These are phyloP conservation scores for Bovichtus diacanthus DNA, from an alignment of 2,797 vertebrate genomes.

Conservation along the genomic window DNA sequence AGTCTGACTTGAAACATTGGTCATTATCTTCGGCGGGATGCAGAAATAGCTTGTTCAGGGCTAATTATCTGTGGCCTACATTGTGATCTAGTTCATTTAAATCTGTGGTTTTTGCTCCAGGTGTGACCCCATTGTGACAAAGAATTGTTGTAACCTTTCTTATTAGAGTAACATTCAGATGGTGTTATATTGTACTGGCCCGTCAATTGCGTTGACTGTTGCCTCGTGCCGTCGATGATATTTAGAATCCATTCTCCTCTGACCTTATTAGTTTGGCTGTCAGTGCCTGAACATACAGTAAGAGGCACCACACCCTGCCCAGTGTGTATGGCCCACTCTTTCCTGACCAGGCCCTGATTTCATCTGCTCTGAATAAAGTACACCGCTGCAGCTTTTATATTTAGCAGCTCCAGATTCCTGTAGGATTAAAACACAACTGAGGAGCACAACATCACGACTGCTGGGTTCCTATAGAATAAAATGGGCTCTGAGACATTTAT, in stretches of 20 bases:
- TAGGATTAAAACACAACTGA: constrained; percentile 76
- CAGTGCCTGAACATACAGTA: constrained; percentile 42
- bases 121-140: constrained; percentile 63
- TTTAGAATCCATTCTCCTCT: constrained; percentile 77
- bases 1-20: constrained; percentile 23
- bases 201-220: constrained; percentile 6
- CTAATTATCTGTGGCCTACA: constrained; percentile 81
- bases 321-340: constrained; percentile 67
- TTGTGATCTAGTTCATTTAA: constrained; percentile 72
- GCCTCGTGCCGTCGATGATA: constrained; percentile 53
- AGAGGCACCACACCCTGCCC: constrained; percentile 69
- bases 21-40: constrained; percentile 31
- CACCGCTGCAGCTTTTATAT: constrained; percentile 74
- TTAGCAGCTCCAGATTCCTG: constrained; percentile 78
- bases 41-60: constrained; percentile 66
- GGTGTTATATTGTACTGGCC: constrained; percentile 32
- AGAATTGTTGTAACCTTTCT: constrained; percentile 37
- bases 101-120: constrained; percentile 38
- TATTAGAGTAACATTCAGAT: constrained; percentile 17
- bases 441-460: constrained; percentile 63
- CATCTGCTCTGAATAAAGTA: constrained; percentile 76
- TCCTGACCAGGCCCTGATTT: constrained; percentile 79
- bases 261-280: constrained; percentile 74
- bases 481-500: constrained; percentile 31
- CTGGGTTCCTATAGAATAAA: constrained; percentile 30